phyloP scores from a whole-genome alignment of 37 sponge, comb jelly and placozoan genomes.

The Tethya wilhelma region DNA sequence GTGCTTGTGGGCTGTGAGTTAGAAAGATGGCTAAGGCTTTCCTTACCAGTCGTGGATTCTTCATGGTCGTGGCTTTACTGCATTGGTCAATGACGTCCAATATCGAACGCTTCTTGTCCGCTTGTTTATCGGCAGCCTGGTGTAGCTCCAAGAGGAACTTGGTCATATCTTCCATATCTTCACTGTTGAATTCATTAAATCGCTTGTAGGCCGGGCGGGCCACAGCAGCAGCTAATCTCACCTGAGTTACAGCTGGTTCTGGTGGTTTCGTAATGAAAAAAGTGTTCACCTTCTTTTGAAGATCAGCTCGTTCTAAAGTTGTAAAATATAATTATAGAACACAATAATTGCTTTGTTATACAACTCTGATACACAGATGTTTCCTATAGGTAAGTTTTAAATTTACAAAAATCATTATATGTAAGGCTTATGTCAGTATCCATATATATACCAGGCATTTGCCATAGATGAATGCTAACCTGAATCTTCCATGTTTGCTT shows the following conservation, averaged over 20 bases:
- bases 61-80: not conserved
- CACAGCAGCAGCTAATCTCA: too few species aligned
- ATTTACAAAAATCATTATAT: too few species aligned
- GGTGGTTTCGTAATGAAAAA: not conserved
- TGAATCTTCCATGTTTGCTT: too few species aligned
- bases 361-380: too few species aligned
- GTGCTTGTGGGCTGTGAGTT: conserved; percentile 9
- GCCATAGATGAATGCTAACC: too few species aligned
- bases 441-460: too few species aligned
- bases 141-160: not conserved
- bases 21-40: conserved; percentile 1
- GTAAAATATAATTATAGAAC: too few species aligned
- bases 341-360: too few species aligned
- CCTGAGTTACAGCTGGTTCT: too few species aligned
- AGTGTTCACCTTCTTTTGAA: not conserved
- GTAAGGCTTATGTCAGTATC: too few species aligned
- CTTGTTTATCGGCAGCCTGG: not conserved
- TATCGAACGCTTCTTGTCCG: not conserved
- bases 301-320: too few species aligned
- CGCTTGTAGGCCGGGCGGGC: not conserved
- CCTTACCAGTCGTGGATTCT: not conserved
- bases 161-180: not conserved
- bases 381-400: too few species aligned
- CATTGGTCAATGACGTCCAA: not conserved
- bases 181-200: not conserved